Conservation (phyloP, 2,113 vertebrate species). For the Origma solitaria region DNA sequence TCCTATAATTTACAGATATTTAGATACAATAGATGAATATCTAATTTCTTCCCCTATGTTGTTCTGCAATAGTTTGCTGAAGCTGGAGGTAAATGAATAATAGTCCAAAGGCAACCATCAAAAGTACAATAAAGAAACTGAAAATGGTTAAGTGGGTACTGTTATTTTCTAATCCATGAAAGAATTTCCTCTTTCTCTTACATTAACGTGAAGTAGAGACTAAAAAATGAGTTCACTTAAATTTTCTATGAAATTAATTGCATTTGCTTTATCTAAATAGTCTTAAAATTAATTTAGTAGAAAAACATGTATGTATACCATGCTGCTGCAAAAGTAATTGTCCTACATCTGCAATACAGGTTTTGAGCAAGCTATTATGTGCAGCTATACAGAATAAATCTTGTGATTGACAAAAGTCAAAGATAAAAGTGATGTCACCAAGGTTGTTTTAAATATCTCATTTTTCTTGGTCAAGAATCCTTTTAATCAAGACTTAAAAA, state of each 20-base stretch:
- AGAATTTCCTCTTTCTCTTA: neutral
- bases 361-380: neutral
- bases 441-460: neutral
- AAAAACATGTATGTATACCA: neutral
- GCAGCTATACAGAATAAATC: neutral
- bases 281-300: neutral
- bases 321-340: neutral
- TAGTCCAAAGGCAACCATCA: neutral
- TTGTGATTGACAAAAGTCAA: neutral
- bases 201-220: neutral
- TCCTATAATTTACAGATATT: neutral
- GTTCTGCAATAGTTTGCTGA: neutral
- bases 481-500: neutral
- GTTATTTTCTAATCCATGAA: neutral
- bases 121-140: neutral
- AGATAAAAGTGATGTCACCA: neutral
- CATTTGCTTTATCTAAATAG: neutral
- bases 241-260: neutral
- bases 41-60: neutral
- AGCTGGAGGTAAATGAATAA: neutral
- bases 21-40: neutral
- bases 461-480: neutral
- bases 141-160: neutral
- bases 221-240: neutral
- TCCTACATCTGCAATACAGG: neutral